A percentile compares a stretch with the other conserved stretches of the same genome.
Conservation (phyloP, 2,888 invertebrate genomes). For the Camptogramma bilineatum region DNA sequence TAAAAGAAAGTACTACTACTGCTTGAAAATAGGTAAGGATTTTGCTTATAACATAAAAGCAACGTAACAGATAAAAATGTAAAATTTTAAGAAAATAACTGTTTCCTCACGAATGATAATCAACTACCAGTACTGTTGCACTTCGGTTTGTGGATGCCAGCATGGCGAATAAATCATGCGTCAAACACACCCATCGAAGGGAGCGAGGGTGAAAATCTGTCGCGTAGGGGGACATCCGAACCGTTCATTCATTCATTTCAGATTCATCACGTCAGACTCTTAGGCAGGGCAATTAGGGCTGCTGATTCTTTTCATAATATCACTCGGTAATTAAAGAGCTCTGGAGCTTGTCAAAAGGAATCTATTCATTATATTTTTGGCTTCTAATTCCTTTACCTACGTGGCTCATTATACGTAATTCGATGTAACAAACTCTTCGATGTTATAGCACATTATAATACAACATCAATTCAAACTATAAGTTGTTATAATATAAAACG, state of each 20-base stretch:
- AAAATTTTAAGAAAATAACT: too few species aligned
- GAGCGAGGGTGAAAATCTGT: constrained; percentile 66
- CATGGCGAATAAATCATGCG: constrained; percentile 70
- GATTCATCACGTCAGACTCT: constrained; percentile 65
- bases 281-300: constrained; percentile 63
- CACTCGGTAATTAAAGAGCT: constrained; percentile 43
- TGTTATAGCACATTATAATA: too few species aligned
- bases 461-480: constrained; percentile 3
- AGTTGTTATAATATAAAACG: constrained; percentile 34
- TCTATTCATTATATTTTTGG: constrained; percentile 22
- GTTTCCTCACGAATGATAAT: too few species aligned
- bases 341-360: constrained; percentile 20
- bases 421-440: too few species aligned
- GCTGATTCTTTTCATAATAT: constrained; percentile 61
- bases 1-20: too few species aligned
- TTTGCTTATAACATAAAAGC: too few species aligned
- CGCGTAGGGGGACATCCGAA: constrained; percentile 53
- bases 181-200: constrained; percentile 68
- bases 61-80: too few species aligned
- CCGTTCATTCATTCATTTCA: constrained; percentile 63
- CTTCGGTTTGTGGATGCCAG: constrained; percentile 48
- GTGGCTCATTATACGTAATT: not conserved
- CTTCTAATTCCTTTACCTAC: not conserved
- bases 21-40: too few species aligned
- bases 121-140: constrained; percentile 51